Percentiles rank a stretch among this genome's conserved stretches.
These are phyloP conservation scores for Lingula anatina DNA, from an alignment of 2,888 invertebrate species.

Conservation along the genomic window DNA sequence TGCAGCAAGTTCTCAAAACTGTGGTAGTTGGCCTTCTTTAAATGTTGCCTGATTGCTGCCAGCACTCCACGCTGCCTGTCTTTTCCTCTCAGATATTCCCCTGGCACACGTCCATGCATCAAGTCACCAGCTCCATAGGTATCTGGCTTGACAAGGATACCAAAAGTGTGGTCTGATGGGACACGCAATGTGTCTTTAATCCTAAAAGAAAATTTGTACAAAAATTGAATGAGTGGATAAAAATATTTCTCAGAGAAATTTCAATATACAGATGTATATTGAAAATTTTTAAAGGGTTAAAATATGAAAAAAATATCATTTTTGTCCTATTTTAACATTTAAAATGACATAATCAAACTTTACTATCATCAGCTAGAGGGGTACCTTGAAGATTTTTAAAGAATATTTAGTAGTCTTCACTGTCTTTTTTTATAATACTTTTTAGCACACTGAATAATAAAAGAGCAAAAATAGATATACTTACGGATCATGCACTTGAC, in stretches of 20 bases:
- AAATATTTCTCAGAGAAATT: too few species aligned
- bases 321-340: too few species aligned
- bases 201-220: conserved; percentile 24
- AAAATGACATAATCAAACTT: too few species aligned
- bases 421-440: too few species aligned
- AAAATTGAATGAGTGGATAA: background rate
- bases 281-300: too few species aligned
- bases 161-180: conserved; percentile 44
- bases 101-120: conserved; percentile 38
- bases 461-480: too few species aligned
- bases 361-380: too few species aligned
- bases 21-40: conserved; percentile 49
- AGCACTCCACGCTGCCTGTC: conserved; percentile 43
- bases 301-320: too few species aligned
- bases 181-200: conserved; percentile 48
- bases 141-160: conserved; percentile 41
- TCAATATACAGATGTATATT: too few species aligned
- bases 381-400: too few species aligned
- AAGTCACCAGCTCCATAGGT: conserved; percentile 48
- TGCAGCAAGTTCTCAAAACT: conserved; percentile 41
- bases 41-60: conserved; percentile 44
- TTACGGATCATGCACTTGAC: conserved; percentile 48
- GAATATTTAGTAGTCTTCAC: too few species aligned
- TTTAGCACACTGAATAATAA: too few species aligned
- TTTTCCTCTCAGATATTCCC: conserved; percentile 36